Evolutionary conservation across 2,888 invertebrate species (phyloP), one percentile per base, ranked within the genome.

Genomic region (Dascillus cervinus): DNA sequence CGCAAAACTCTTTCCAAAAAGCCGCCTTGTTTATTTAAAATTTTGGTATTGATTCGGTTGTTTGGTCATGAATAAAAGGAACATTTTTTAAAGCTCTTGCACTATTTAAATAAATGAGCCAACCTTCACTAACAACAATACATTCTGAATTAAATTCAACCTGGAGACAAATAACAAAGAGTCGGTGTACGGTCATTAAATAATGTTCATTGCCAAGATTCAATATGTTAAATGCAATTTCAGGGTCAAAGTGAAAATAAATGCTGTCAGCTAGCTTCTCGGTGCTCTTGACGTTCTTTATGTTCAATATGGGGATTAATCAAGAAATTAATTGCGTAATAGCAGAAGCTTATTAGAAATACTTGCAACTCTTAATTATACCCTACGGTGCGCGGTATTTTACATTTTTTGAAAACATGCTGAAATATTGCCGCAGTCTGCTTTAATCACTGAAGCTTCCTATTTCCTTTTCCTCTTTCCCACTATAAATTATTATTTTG

Each of bases 121-220:
- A n/a, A n/a, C n/a, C n/a, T n/a, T n/a, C n/a, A n/a, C n/a, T n/a
- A n/a, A n/a, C n/a, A n/a, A n/a, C n/a, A n/a, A n/a, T n/a, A n/a
- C n/a, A n/a, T n/a, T n/a, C n/a, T n/a, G n/a, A n/a, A n/a, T n/a
- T n/a, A n/a, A n/a, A n/a, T n/a, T n/a, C n/a, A n/a, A n/a, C n/a
- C n/a, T n/a, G n/a, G 33, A 36, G 32, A 39, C 39, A 40, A 40
- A 40, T 40, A 37, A 33, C 34, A 27, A 15, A 22, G 32, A 28
- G 28, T 30, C 37, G 30, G 36, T 36, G 37, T 40, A 34, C 29
- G 39, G 32, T 17, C 30, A 35, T 32, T 39, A 39, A 39, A 30
- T 35, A 35, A 29, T 12, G 13, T 8, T 21, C 10, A 11, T 11
- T 8, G 11, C 26, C 17, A 20, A 22, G 27, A 33, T 33, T 33